A percentile compares a stretch with the other conserved stretches of the same genome.
Conservation (phyloP, 1,140 invertebrate genomes). For the Diorhabda carinulata region DNA sequence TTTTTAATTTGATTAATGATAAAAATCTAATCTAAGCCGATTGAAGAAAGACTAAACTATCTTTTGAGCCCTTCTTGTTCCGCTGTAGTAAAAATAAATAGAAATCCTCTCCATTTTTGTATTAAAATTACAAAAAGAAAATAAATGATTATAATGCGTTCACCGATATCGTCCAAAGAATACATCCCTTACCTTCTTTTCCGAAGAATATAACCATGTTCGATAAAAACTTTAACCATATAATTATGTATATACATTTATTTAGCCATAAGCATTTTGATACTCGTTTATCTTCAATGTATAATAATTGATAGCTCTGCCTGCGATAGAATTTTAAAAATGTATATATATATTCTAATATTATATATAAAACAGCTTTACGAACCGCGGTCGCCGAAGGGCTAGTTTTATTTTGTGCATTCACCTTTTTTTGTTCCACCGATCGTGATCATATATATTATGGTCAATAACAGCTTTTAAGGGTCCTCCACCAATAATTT, state of each 20-base stretch:
- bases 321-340: constrained; percentile 48
- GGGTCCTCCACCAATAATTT: constrained; percentile 13
- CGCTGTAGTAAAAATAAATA: too few relatives aligned
- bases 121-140: too few relatives aligned
- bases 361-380: constrained; percentile 32
- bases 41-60: too few relatives aligned
- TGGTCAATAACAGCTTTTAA: constrained; percentile 38
- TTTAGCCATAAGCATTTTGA: constrained; percentile 49
- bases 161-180: constrained; percentile 36
- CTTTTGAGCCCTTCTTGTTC: too few relatives aligned
- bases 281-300: constrained; percentile 48
- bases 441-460: constrained; percentile 38
- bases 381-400: constrained; percentile 22
- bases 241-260: constrained; percentile 49
- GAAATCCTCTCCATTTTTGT: too few relatives aligned
- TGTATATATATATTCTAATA: constrained; percentile 45
- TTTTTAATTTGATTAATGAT: too few relatives aligned
- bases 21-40: too few relatives aligned
- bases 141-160: constrained; percentile 36
- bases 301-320: constrained; percentile 49
- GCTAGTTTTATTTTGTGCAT: neutral
- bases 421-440: constrained; percentile 25
- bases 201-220: constrained; percentile 33
- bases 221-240: constrained; percentile 47
- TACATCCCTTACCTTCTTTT: constrained; percentile 27